Evolutionary conservation across 2,113 vertebrate genomes (phyloP), one percentile per base, ranked within the genome.

Genomic region (Psittacara wagleri): DNA sequence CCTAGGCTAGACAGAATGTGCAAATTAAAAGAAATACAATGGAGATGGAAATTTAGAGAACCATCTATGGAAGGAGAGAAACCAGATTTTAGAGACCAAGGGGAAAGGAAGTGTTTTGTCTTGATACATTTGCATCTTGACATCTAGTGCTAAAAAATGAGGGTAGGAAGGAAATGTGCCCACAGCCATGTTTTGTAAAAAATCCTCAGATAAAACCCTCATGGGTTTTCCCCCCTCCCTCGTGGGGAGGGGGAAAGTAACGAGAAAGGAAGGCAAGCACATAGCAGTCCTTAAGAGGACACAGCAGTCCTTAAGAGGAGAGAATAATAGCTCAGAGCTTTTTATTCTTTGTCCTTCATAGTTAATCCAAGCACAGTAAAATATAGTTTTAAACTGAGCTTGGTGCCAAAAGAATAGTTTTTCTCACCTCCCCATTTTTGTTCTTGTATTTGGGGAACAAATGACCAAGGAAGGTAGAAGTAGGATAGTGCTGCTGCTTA

Each of bases 141-240:
- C 93, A 63, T 81, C 61, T 75, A n/a, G 77, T 4, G 1, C 57
- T 88, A 35, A 88, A 85, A 78, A 87, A n/a, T 35, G 66, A 69
- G 83, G 24, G 39, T 29, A 94, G 88, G 75, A 92, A 91, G 85
- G 70, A 96, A 88, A 43, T 67, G 28, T 90, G 49, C 76, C 80
- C 29, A 10, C 51, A 92, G 54, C 54, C 82, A 12, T 44, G 15
- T 78, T 94, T 79, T 72, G 69, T 57, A 70, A 87, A 86, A 87
- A 82, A 27, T 55, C 33, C 35, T 85, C 75, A 81, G 25, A 24
- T 18, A 67, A 81, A 78, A 44, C 33, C 20, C 23, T 79, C 28
- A 6, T 43, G 12, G 10, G 41, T 57, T 57, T 33, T 19, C 31
- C 55, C 54, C 55, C 55, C 18, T 57, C 28, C 16, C 23, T 79